Conservation (phyloP, 2,797 vertebrate species). For the Sparidentex hasta region DNA sequence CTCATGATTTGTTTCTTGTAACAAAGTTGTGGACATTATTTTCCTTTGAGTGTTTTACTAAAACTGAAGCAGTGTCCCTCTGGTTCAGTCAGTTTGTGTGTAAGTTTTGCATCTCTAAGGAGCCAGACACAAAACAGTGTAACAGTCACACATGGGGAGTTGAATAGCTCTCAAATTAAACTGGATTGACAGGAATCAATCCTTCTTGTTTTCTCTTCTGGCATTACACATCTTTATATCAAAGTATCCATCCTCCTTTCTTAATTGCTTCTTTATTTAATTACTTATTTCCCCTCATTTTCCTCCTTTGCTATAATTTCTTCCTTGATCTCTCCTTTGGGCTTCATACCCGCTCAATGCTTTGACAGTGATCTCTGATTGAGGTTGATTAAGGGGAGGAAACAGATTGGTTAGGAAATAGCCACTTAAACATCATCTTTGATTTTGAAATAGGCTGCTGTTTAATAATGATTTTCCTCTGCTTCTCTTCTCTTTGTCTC, state of each 20-base stretch:
- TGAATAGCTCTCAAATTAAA: conserved; percentile 29
- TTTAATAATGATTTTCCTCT: conserved; percentile 8
- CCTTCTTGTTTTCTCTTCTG: conserved; percentile 4
- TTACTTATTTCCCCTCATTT: conserved; percentile 14
- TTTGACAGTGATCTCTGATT: conserved; percentile 40
- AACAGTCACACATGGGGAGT: conserved; percentile 17
- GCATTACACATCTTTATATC: background rate
- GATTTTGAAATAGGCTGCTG: conserved; percentile 15
- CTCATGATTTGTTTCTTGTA: too few relatives aligned
- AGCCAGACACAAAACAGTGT: conserved; percentile 10
- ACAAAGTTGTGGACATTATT: too few relatives aligned
- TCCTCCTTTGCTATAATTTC: conserved; percentile 10
- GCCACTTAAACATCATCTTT: conserved; percentile 28
- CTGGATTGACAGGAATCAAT: conserved; percentile 9
- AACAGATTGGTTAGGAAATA: conserved; percentile 34
- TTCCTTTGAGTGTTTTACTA: too few relatives aligned
- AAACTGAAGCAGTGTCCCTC: too few relatives aligned
- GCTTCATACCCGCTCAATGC: background rate
- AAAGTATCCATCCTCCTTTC: background rate
- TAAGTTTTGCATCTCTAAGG: conserved; percentile 21
- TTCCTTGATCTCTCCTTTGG: conserved; percentile 21
- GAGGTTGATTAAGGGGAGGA: conserved; percentile 34
- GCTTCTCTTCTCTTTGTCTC: background rate
- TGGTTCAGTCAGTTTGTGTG: background rate
- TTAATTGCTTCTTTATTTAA: conserved; percentile 22